Evolutionary conservation across 2,113 vertebrate species (phyloP), one percentile per base, ranked within the genome.

Genomic region (Channa maculata): DNA sequence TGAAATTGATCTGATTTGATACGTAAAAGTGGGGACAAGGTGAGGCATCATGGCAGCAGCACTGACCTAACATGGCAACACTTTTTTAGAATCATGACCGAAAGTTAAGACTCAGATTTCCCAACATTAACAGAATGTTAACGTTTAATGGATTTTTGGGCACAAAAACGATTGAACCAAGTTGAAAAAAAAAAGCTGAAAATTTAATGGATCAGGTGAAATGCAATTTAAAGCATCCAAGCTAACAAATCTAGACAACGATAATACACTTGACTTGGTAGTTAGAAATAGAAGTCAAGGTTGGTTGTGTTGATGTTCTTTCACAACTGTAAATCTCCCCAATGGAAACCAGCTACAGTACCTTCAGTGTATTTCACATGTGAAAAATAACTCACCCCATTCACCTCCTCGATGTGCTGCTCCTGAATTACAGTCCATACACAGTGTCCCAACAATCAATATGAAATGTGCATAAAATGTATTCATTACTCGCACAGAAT

Each of bases 371-470:
- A 37, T 39, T 65, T 75, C 11, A 54, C 10, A 77, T 1, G 6
- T 53, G 49, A 71, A 66, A 49, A 60, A 58, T 54, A 79, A 71
- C 52, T 7, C 37, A 41, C 37, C 2, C 0, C 12, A 58, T 83
- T 59, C 59, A 64, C 77, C 78, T 72, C 45, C 36, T 15, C 11
- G 71, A 61, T 46, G 75, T 46, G 63, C 53, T 39, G 43, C 57
- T 68, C 63, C 74, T 69, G 71, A 80, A 74, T 65, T 67, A 49
- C 70, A 65, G 57, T 14, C 44, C 69, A 66, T 44, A 77, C 64
- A 24, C 24, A 41, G 39, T 41, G 24, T 50, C 53, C n/a, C 57
- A 45, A 54, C 66, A 78, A 82, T 89, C 85, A 77, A 88, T 86
- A 71, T 61, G 67, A 74, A 63, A 78, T 39, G 46, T 33, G 39